These are phyloP conservation scores for Oxyura jamaicensis DNA, from an alignment of 2,113 vertebrate genomes.

Conservation along the genomic window DNA sequence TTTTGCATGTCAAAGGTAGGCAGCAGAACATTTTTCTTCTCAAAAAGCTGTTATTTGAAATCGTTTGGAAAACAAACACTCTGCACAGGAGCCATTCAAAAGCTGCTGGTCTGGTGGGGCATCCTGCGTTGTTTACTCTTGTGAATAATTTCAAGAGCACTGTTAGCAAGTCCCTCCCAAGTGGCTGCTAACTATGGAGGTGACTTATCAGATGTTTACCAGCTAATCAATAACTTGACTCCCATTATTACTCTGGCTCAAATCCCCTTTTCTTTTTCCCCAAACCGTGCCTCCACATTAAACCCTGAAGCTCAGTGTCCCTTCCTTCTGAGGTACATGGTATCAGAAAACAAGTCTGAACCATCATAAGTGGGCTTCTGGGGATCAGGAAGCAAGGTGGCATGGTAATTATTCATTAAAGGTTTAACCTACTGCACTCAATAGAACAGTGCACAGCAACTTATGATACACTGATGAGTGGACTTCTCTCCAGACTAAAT, in stretches of 20 bases:
- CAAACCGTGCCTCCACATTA: neutral
- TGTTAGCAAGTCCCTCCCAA: neutral
- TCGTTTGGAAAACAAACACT: neutral
- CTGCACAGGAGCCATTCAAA: neutral
- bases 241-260: accelerated
- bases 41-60: neutral
- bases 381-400: accelerated
- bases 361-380: neutral
- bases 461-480: neutral
- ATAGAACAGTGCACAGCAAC: neutral
- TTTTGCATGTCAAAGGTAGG: neutral
- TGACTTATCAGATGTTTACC: neutral
- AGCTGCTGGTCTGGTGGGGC: neutral
- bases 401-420: neutral
- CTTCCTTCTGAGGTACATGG: neutral
- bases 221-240: neutral
- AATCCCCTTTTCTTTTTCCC: neutral
- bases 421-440: neutral
- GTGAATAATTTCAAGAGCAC: neutral
- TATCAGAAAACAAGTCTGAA: neutral
- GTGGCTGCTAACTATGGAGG: neutral
- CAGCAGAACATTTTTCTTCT: neutral
- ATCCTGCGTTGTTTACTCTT: neutral
- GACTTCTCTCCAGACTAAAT: slow-evolving; percentile 18
- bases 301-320: neutral